These are phyloP conservation scores for Alsophila aescularia DNA, from an alignment of 2,888 invertebrate genomes.

Conservation along the genomic window DNA sequence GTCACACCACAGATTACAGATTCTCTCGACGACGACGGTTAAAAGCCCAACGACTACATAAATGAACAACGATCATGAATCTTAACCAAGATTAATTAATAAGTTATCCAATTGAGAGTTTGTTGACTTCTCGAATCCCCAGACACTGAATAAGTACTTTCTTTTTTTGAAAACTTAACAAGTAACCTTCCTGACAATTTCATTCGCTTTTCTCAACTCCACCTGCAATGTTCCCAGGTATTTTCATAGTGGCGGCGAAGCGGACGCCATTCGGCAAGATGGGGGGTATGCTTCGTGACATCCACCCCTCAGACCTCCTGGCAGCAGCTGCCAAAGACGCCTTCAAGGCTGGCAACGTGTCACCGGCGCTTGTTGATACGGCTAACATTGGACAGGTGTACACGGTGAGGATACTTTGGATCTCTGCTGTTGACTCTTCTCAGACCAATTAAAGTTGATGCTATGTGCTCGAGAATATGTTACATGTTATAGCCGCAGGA, in stretches of 20 bases:
- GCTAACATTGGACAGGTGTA: constrained; percentile 95
- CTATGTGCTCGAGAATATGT: no score
- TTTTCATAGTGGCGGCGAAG: constrained; percentile 97
- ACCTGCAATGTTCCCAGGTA: constrained; percentile 82
- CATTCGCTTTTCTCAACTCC: neutral
- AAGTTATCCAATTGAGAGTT: no score
- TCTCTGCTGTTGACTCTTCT: neutral
- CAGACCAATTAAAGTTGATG: no score
- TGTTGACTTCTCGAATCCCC: no score
- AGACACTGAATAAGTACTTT: no score
- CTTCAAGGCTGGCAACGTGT: constrained; percentile 89
- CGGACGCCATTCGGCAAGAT: constrained; percentile 98
- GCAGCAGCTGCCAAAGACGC: constrained; percentile 92
- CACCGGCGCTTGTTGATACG: constrained; percentile 93
- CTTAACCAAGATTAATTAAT: no score
- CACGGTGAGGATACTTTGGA: constrained; percentile 68
- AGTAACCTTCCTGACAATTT: neutral
- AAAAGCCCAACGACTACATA: no score
- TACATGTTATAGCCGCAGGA: no score
- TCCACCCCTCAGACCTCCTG: constrained; percentile 89
- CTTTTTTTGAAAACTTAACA: no score
- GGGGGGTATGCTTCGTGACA: constrained; percentile 91
- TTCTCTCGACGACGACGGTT: no score
- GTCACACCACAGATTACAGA: no score
- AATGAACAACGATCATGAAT: no score